A percentile compares a stretch with the other conserved stretches of the same genome.
Conservation (phyloP, 2,888 invertebrate genomes). For the Cylloceria caligata region DNA sequence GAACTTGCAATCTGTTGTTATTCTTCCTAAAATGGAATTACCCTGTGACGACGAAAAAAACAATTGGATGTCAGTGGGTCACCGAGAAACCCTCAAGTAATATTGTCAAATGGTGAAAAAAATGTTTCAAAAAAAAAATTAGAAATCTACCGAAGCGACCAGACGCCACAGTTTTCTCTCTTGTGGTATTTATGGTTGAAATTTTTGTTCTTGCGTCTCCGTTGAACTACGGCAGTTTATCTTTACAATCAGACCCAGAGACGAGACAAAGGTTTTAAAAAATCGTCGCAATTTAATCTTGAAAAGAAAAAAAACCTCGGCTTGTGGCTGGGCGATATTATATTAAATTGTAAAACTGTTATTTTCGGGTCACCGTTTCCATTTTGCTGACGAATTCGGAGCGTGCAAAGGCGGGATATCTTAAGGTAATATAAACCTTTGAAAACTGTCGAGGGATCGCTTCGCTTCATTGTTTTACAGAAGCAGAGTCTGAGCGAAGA, state of each 20-base stretch:
- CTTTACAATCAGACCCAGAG: slow-evolving; percentile 13
- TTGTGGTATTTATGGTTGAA: slow-evolving; percentile 51
- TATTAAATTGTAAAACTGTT: not conserved
- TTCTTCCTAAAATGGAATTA: slow-evolving; percentile 33
- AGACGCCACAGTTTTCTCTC: slow-evolving; percentile 18
- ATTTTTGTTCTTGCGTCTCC: slow-evolving; percentile 36
- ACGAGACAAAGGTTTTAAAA: slow-evolving; percentile 19
- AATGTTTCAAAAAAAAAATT: slow-evolving; percentile 23
- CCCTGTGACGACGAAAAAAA: slow-evolving; percentile 43
- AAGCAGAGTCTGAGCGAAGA: slow-evolving; percentile 8
- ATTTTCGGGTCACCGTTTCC: not conserved
- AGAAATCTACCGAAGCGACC: slow-evolving; percentile 37
- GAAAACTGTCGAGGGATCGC: slow-evolving; percentile 28
- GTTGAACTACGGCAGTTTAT: not conserved
- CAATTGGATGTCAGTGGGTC: slow-evolving; percentile 61
- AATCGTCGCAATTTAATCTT: slow-evolving; percentile 1
- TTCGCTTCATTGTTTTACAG: slow-evolving; percentile 54
- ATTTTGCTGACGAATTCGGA: slow-evolving; percentile 46
- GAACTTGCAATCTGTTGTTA: not conserved
- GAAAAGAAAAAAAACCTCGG: not conserved
- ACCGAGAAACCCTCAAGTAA: too few species aligned
- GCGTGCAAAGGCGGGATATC: not conserved
- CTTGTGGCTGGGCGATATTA: not conserved
- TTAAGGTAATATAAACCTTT: slow-evolving; percentile 19
- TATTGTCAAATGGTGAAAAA: slow-evolving; percentile 3